Evolutionary conservation across 2,797 vertebrate genomes (phyloP).

Genomic region (Pipistrellus kuhlii): DNA sequence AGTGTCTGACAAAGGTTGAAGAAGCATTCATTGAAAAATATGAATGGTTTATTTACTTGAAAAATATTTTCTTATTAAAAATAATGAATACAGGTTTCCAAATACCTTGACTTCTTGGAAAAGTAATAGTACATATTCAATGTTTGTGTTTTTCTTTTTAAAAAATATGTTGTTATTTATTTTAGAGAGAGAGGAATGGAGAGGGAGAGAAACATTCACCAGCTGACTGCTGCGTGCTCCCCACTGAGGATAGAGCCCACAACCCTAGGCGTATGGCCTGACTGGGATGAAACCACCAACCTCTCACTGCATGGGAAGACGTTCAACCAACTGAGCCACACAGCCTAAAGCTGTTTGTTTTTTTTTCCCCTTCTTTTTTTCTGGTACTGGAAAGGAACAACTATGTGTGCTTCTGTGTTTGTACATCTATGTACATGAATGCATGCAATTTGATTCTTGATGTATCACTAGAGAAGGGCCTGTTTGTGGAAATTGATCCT

Average conservation of each 20-base stretch:
- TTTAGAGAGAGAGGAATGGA: neutral
- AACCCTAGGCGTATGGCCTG: neutral
- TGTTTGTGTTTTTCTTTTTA: neutral
- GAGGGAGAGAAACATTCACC: neutral
- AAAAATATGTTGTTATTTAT: neutral
- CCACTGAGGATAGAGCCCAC: neutral
- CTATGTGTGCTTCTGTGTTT: neutral
- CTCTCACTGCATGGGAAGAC: neutral
- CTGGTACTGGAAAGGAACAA: neutral
- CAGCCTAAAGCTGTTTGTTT: neutral
- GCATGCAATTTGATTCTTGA: neutral
- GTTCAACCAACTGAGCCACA: neutral
- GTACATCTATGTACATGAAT: fast-evolving
- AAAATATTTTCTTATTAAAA: conserved; percentile 47
- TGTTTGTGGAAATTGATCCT: neutral
- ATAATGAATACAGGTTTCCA: neutral
- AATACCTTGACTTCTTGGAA: neutral
- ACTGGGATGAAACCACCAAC: neutral
- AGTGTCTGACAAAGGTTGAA: neutral
- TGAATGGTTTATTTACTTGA: conserved; percentile 46
- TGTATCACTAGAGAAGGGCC: neutral
- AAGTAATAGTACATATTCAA: neutral
- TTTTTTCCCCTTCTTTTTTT: neutral
- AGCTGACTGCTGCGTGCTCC: neutral
- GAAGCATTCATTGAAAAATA: neutral